These are phyloP conservation scores for Metopolophium dirhodum DNA, from an alignment of 1,140 invertebrate genomes.

Conservation along the genomic window DNA sequence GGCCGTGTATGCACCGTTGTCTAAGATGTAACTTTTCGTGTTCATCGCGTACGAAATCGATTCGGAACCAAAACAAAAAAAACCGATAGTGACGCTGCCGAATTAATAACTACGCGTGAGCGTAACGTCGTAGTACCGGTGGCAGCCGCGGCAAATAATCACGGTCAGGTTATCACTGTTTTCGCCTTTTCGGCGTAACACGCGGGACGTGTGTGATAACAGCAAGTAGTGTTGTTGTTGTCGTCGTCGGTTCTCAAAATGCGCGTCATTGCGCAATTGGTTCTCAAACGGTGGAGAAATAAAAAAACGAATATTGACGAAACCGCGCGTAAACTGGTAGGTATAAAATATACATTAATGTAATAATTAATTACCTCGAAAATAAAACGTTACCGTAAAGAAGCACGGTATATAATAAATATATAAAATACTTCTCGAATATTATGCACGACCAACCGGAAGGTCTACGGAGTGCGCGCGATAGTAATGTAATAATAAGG, in stretches of 20 bases:
- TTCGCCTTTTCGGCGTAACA: not conserved
- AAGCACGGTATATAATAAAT: not conserved
- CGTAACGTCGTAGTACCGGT: not conserved
- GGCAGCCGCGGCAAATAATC: not conserved
- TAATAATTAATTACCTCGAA: not conserved
- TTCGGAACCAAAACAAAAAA: not conserved
- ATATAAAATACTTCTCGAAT: not conserved
- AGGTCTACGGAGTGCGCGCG: conserved; percentile 8
- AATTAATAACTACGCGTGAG: not conserved
- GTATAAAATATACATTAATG: not conserved
- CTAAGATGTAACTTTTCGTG: conserved; percentile 66
- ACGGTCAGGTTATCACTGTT: not conserved
- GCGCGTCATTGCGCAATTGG: not conserved
- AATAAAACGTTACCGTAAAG: not conserved
- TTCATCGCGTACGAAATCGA: conserved; percentile 54
- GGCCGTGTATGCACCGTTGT: conserved; percentile 85
- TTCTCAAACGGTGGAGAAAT: not conserved
- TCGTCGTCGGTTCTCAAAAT: conserved; percentile 1
- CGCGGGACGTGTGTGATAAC: not conserved
- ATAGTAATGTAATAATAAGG: not conserved
- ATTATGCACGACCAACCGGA: not conserved
- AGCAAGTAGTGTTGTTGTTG: not conserved
- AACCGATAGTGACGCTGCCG: not conserved
- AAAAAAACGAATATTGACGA: not conserved
- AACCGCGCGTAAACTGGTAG: not conserved